Percentiles rank a stretch among this genome's conserved stretches.
These are phyloP conservation scores for Philopedon plagiatum DNA, from an alignment of 2,888 invertebrate species.

Conservation along the genomic window DNA sequence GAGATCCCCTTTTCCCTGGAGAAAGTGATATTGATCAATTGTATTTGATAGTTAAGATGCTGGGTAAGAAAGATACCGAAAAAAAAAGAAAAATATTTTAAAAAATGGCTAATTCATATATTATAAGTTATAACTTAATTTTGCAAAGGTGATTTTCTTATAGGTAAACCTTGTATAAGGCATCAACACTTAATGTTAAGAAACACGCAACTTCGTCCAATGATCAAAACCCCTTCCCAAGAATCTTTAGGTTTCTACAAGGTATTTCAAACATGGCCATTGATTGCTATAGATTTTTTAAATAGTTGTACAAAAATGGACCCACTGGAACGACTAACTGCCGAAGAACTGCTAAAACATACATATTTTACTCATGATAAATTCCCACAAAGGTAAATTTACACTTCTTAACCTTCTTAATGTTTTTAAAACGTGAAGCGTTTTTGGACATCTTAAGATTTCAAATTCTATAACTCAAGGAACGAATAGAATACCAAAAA, in stretches of 20 bases:
- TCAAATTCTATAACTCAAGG: too few relatives aligned
- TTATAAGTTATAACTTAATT: not conserved
- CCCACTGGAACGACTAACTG: slow-evolving; percentile 76
- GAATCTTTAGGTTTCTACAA: slow-evolving; percentile 60
- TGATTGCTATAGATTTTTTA: slow-evolving; percentile 69
- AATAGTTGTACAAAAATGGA: slow-evolving; percentile 74
- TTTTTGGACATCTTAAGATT: too few relatives aligned
- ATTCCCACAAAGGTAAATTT: slow-evolving; percentile 33
- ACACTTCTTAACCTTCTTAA: too few relatives aligned
- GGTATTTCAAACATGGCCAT: slow-evolving; percentile 68
- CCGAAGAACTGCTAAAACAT: slow-evolving; percentile 77
- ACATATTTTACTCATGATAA: slow-evolving; percentile 76
- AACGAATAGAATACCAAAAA: too few relatives aligned
- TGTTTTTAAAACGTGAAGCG: too few relatives aligned
- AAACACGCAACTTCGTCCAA: slow-evolving; percentile 68
- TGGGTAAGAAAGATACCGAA: slow-evolving; percentile 73
- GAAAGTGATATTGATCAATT: slow-evolving; percentile 93
- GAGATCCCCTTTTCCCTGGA: slow-evolving; percentile 89
- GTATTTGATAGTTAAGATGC: slow-evolving; percentile 83
- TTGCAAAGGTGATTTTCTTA: too few relatives aligned
- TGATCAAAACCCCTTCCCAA: slow-evolving; percentile 62
- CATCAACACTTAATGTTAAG: slow-evolving; percentile 69
- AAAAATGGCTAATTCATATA: not conserved
- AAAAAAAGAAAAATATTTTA: not conserved
- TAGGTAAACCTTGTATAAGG: slow-evolving; percentile 69